Base-by-base conservation (phyloP, 2,888 invertebrate genomes). In the Acanthosepion lycidas region DNA sequence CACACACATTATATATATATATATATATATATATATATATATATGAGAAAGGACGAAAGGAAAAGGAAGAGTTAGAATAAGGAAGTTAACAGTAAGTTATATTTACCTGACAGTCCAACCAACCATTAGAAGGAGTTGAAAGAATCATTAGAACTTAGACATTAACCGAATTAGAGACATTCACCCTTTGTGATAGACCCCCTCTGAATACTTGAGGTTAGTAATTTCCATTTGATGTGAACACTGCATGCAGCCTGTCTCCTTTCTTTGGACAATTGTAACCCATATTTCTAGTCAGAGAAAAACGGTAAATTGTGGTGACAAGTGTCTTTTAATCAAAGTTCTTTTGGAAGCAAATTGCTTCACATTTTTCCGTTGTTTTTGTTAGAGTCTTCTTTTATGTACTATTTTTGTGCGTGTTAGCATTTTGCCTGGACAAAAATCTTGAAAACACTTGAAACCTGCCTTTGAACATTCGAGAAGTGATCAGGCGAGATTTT, bases 21-120 rank as follows among this genome's bases (percentile, higher is more conserved):
- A 78, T 78, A 33, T 78, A 78, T 78, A 78, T 78, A n/a, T 78
- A 78, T n/a, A 78, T 78, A 78, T 78, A 78, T 78, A 78, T 78
- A 78, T 78, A 78, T 78, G 64, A 78, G n/a, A n/a, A 33, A 78
- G n/a, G 33, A 78, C 15, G 9, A 15, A 78, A n/a, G 12, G n/a
- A 33, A 33, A 78, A n/a, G 9, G 78, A 78, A n/a, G n/a, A 33
- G n/a, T 78, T 78, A n/a, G 78, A 78, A 78, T n/a, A 5, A n/a
- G 18, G 78, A 78, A 78, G 78, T 78, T 78, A n/a, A 78, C 78
- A 78, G n/a, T 78, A 33, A 78, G n/a, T 78, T n/a, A 78, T 78
- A 78, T 78, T 78, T 78, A 78, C 78, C 78, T 78, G 78, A n/a
- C 78, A 78, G n/a, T 78, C n/a, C n/a, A 78, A 78, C 78, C 78